Conservation (phyloP, 2,888 invertebrate species). For the Ornithoptera alexandrae region DNA sequence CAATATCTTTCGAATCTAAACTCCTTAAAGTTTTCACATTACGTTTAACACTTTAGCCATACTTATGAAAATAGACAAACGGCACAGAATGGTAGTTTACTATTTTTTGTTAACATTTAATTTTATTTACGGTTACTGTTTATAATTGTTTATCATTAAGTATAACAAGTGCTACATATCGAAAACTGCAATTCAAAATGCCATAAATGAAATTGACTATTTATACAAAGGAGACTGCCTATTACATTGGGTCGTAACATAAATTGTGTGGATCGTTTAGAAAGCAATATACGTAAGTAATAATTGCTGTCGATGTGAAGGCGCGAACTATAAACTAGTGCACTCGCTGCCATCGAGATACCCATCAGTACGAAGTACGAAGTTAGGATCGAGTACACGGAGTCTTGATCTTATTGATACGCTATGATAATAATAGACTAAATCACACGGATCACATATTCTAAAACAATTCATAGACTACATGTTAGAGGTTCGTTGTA, state of each 20-base stretch:
- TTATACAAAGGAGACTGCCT: conserved; percentile 8
- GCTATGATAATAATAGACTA: background rate
- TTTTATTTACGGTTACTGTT: background rate
- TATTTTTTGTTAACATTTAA: no score
- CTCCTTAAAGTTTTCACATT: no score
- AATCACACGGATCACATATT: no score
- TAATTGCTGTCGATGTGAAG: conserved; percentile 15
- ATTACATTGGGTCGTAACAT: conserved; percentile 23
- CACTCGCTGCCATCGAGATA: background rate
- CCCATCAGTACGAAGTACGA: conserved; percentile 9
- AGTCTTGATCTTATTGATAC: background rate
- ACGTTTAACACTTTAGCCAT: no score
- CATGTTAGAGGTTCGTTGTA: no score
- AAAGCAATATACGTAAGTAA: conserved; percentile 25
- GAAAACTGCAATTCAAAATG: conserved; percentile 5
- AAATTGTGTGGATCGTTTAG: conserved; percentile 26
- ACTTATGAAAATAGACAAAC: no score
- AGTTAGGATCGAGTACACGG: background rate
- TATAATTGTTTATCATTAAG: background rate
- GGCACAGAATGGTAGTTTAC: no score
- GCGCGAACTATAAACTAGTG: conserved; percentile 9
- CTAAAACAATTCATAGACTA: no score
- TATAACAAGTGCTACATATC: background rate
- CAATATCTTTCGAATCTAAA: no score
- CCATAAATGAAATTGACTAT: conserved; percentile 12